These are phyloP conservation scores for Labia minor DNA, from an alignment of 2,888 invertebrate species.

Conservation along the genomic window DNA sequence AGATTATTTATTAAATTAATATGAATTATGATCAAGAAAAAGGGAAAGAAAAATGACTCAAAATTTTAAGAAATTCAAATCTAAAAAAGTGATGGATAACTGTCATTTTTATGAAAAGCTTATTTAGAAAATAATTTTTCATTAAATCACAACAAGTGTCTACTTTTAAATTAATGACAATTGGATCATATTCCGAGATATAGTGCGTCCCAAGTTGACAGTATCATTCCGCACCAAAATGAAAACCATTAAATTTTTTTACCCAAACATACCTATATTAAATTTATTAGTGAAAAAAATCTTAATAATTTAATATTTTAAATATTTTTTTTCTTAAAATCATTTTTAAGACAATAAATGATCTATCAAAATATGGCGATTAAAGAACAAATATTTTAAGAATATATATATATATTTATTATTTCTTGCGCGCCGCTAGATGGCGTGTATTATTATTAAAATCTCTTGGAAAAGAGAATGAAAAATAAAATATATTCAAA, in stretches of 20 bases:
- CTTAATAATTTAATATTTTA: neutral
- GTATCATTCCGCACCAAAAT: conserved; percentile 26
- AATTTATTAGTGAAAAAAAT: neutral
- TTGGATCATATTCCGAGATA: neutral
- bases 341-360: neutral
- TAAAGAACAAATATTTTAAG: neutral
- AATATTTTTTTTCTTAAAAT: neutral
- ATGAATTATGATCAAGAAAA: neutral
- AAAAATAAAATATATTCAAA: too few relatives aligned
- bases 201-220: neutral
- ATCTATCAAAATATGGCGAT: neutral
- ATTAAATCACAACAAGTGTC: conserved; percentile 18
- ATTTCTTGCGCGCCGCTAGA: too few relatives aligned
- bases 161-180: conserved; percentile 19
- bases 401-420: neutral
- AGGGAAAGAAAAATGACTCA: neutral
- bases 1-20: neutral
- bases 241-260: conserved; percentile 16
- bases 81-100: neutral
- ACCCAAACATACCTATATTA: too few relatives aligned
- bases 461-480: too few relatives aligned
- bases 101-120: neutral
- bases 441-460: too few relatives aligned
- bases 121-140: conserved; percentile 19
- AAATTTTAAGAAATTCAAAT: neutral